Conservation (phyloP, 2,797 vertebrate genomes). For the Tokudaia muenninki region DNA sequence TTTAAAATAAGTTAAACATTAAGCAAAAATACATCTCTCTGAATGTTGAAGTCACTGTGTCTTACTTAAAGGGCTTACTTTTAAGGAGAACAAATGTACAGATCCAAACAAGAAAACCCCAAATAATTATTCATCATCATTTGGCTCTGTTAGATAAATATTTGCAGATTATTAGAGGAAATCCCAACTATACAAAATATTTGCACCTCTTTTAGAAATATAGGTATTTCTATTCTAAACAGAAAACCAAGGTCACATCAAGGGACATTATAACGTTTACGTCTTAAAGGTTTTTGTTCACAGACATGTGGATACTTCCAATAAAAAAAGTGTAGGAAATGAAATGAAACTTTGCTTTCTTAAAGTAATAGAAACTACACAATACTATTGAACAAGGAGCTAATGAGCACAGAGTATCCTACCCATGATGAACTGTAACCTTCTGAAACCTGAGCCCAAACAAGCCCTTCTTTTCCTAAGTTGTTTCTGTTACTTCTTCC, state of each 20-base stretch:
- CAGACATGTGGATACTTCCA: not conserved
- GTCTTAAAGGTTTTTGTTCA: conserved; percentile 8
- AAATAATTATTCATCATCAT: conserved; percentile 52
- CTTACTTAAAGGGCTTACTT: conserved; percentile 17
- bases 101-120: conserved; percentile 33
- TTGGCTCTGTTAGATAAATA: not conserved
- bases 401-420: not conserved
- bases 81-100: conserved; percentile 46
- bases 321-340: not conserved
- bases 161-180: conserved; percentile 8
- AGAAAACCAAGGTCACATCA: conserved; percentile 22
- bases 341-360: conserved; percentile 5
- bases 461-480: not conserved
- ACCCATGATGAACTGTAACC: not conserved
- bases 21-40: conserved; percentile 13
- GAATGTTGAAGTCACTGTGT: not conserved
- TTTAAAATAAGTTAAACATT: conserved; percentile 55
- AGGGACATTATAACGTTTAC: not conserved
- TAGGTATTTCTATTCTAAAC: conserved; percentile 30
- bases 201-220: conserved; percentile 32
- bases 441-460: not conserved
- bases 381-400: conserved; percentile 42
- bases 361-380: not conserved
- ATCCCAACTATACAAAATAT: conserved; percentile 32
- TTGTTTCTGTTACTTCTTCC: not conserved